These are phyloP conservation scores for Linurgus olivaceus DNA, from an alignment of 2,797 vertebrate species.

Conservation along the genomic window DNA sequence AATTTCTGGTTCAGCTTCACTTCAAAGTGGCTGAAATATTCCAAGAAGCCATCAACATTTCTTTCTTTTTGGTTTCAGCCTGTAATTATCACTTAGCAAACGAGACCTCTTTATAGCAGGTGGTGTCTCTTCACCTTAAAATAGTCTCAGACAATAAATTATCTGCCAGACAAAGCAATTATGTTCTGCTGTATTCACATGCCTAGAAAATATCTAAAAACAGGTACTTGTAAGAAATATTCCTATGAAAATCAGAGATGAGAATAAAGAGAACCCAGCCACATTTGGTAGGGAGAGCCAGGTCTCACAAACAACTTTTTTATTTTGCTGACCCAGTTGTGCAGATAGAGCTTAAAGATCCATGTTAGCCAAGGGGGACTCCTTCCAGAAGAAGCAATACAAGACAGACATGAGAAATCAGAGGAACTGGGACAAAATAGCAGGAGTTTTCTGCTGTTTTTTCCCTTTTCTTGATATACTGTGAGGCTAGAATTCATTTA, in stretches of 20 bases:
- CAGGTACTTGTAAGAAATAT: background rate
- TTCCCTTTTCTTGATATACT: background rate
- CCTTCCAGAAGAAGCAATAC: background rate
- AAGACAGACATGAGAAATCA: background rate
- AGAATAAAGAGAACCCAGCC: background rate
- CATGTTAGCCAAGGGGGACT: background rate
- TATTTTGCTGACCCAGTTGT: background rate
- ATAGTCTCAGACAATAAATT: background rate
- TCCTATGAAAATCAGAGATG: background rate
- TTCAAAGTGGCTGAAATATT: background rate
- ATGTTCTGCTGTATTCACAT: background rate
- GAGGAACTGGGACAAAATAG: background rate
- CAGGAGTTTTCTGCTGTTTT: background rate
- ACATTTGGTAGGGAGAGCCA: background rate
- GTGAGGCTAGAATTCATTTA: background rate
- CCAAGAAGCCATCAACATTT: background rate
- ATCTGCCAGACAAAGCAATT: background rate
- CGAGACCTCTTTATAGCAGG: background rate
- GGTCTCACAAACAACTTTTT: background rate
- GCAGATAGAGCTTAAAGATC: background rate
- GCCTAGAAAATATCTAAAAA: background rate
- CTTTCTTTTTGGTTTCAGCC: background rate
- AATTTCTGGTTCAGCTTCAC: background rate
- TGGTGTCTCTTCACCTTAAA: conserved; percentile 2
- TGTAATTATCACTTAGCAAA: background rate